Evolutionary conservation across 2,797 vertebrate genomes (phyloP), one percentile per base, ranked within the genome.

Genomic region (Otus scops): DNA sequence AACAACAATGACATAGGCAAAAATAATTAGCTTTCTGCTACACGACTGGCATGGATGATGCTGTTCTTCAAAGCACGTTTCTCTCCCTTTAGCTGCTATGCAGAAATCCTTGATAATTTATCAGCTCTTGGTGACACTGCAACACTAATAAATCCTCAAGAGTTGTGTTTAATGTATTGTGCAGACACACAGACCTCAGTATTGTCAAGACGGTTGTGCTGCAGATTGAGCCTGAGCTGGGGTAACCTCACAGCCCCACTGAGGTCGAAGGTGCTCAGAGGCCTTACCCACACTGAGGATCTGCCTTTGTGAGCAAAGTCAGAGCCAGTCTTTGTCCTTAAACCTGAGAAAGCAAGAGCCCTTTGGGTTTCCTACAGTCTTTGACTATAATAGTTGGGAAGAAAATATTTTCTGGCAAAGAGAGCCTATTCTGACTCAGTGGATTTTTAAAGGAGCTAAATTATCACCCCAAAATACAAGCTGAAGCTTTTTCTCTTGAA

Each of bases 21-120:
- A 21, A 91, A 95, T 94, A 93, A 96, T 94, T 83, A 95, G 92
- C 6, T 21, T 51, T 77, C 15, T 67, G 79, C 92, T 54, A 61
- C 79, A 83, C 6, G 11, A 45, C 88, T 30, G 79, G 34, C 12
- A 4, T 26, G 39, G 63, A 39, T n/a, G 77, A 61, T 20, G 88
- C 67, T 50, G 81, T 11, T 80, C 85, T 34, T 85, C 95, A 87
- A 67, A 94, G 90, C 41, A 24, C 1, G 0, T 36, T 87, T 61
- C 75, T 85, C 64, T 89, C 50, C 64, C 68, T 95, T 71, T 7
- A 83, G 83, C 92, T 70, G 68, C 88, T 54, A 0, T 48, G 17
- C 80, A 83, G 80, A 82, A 91, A 87, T 80, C 80, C 90, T 82
- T 61, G 86, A 14, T 92, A 65, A 95, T 95, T 89, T 89, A 61